A percentile compares a stretch with the other conserved stretches of the same genome.
Conservation (phyloP, 2,888 invertebrate species). For the Parnassius smintheus region DNA sequence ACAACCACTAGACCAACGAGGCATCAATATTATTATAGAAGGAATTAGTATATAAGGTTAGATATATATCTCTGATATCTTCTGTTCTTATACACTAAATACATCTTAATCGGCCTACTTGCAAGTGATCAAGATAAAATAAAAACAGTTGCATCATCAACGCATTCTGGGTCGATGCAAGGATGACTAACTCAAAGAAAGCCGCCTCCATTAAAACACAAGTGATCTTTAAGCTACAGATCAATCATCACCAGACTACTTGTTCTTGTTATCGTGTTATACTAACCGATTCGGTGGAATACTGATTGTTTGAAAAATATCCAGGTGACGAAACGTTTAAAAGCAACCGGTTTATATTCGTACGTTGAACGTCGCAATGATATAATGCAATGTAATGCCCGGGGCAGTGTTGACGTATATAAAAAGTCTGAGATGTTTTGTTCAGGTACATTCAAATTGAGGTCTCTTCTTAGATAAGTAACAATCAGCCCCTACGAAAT, state of each 20-base stretch:
- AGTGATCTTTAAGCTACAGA: slow-evolving; percentile 63
- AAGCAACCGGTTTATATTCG: slow-evolving; percentile 51
- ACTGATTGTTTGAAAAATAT: slow-evolving; percentile 30
- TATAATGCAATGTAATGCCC: slow-evolving; percentile 50
- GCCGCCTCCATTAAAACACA: slow-evolving; percentile 52
- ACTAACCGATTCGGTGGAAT: slow-evolving; percentile 42
- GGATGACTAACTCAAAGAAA: slow-evolving; percentile 52
- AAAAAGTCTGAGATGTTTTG: slow-evolving; percentile 54
- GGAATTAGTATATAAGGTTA: neutral
- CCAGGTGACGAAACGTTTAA: slow-evolving; percentile 41
- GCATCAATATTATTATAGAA: too few relatives aligned
- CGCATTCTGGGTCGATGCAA: slow-evolving; percentile 37
- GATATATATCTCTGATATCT: neutral
- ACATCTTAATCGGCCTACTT: slow-evolving; percentile 16
- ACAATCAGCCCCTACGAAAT: slow-evolving; percentile 52
- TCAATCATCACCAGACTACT: slow-evolving; percentile 55
- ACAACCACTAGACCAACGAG: too few relatives aligned
- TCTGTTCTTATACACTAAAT: neutral
- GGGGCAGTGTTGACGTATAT: slow-evolving; percentile 52
- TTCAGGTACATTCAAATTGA: slow-evolving; percentile 66
- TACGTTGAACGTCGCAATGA: slow-evolving; percentile 33
- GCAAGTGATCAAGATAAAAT: slow-evolving; percentile 19
- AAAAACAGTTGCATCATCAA: slow-evolving; percentile 13
- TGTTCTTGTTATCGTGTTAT: slow-evolving; percentile 50
- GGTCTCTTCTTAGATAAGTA: slow-evolving; percentile 59